These are phyloP conservation scores for Microvelia longipes DNA, from an alignment of 1,140 invertebrate species.

Conservation along the genomic window DNA sequence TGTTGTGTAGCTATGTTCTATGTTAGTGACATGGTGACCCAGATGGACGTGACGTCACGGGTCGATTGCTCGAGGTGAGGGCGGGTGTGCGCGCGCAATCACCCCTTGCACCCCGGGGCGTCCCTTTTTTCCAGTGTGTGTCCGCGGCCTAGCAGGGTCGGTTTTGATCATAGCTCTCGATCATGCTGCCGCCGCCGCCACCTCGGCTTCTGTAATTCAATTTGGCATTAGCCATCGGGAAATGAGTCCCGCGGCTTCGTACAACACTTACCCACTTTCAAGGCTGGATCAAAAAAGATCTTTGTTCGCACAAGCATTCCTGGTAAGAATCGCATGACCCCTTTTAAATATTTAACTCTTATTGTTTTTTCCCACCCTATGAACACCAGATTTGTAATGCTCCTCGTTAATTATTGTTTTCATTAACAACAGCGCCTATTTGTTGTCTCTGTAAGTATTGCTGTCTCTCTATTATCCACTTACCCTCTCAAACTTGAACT, in stretches of 20 bases:
- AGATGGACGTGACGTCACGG: not conserved
- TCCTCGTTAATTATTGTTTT: no score
- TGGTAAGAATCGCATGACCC: not conserved
- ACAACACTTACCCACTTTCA: slow-evolving; percentile 2
- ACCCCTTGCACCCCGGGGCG: not conserved
- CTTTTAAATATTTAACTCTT: no score
- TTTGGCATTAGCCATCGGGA: not conserved
- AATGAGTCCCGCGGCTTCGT: not conserved
- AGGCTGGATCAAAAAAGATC: slow-evolving; percentile 2
- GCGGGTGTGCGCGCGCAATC: not conserved
- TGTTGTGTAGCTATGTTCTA: not conserved
- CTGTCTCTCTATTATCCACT: no score
- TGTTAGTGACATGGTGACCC: slow-evolving; percentile 3
- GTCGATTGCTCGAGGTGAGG: not conserved
- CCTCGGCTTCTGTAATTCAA: not conserved
- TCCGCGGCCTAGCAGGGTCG: not conserved
- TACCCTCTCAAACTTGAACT: no score
- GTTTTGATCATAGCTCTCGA: not conserved
- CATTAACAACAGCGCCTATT: no score
- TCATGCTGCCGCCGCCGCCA: not conserved
- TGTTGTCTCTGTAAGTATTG: no score
- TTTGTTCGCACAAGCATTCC: not conserved
- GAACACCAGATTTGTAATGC: no score
- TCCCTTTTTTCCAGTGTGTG: not conserved
- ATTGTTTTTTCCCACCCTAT: no score